Evolutionary conservation across 2,888 invertebrate species (phyloP).

Genomic region (Chloroclystis v-ata): DNA sequence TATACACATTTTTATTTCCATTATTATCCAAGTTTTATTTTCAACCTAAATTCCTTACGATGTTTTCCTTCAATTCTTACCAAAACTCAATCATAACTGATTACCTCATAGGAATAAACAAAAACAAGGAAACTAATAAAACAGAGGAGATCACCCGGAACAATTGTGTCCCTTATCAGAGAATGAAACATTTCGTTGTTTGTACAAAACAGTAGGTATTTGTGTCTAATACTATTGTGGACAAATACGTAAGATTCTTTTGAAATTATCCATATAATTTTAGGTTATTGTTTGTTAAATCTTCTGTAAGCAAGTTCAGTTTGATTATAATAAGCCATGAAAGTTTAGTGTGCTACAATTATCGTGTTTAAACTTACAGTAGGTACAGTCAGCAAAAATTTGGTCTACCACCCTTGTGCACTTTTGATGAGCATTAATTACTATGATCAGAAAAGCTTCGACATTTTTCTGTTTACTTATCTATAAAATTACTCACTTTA

Average conservation of each 20-base stretch:
- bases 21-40: neutral
- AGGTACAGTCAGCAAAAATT: no score
- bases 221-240: slow-evolving; percentile 1
- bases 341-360: no score
- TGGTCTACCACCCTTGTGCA: no score
- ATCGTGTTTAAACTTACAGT: no score
- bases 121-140: slow-evolving; percentile 51
- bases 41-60: neutral
- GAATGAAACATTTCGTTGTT: slow-evolving; percentile 30
- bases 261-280: neutral
- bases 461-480: no score
- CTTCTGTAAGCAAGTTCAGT: no score
- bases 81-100: slow-evolving; percentile 18
- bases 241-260: neutral
- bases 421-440: no score
- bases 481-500: no score
- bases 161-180: slow-evolving; percentile 42
- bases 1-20: no score
- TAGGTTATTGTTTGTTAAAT: no score
- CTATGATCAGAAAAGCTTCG: no score
- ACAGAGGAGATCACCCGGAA: slow-evolving; percentile 43
- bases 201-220: slow-evolving; percentile 19
- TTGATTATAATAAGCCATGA: no score
- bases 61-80: neutral
- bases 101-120: slow-evolving; percentile 26